Evolutionary conservation across 2,797 vertebrate genomes (phyloP), one percentile per base, ranked within the genome.

Genomic region (Intellagama lesueurii): DNA sequence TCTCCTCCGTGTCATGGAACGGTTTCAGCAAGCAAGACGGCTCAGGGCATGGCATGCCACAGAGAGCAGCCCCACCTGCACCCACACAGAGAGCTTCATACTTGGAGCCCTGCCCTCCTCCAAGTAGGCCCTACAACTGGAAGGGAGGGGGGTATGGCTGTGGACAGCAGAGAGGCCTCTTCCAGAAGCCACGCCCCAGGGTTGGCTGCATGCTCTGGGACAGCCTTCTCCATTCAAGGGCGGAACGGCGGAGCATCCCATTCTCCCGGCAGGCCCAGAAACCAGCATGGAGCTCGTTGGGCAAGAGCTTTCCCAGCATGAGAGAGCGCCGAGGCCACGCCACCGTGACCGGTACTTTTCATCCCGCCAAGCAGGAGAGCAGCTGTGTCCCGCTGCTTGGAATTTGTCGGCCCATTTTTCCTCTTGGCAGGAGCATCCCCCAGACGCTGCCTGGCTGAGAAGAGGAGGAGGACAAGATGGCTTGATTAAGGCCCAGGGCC

Each of bases 331-430:
- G 2, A 56, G 52, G 52, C 52, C 52, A 56, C 52, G 52, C 52
- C 52, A 56, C 52, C 52, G 97, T 97, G 97, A 97, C 98, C 98
- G 98, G 98, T 98, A 97, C 97, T 97, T 98, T 98, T 99, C 96
- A 98, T 97, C 96, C 95, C 19, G 93, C 97, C 96, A 97, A 3
- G 70, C 97, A 96, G 98, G 98, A 97, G 93, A 93, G 95, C 96
- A 94, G 95, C 95, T 96, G 95, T 92, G 17, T 97, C 98, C 98
- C 91, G 98, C 98, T 98, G 98, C 96, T 98, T 96, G 95, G 98
- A 98, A 99, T 99, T 98, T 98, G 98, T 98, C 96, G 95, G 95
- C 97, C 96, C 96, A 95, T 97, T 96, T 97, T 95, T 95, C 97
- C 97, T 98, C 96, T 97, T 96, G 95, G 96, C 95, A 92, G 87